Base-by-base conservation (phyloP, 1,140 invertebrate species). In the Lordiphosa clarofinis region DNA sequence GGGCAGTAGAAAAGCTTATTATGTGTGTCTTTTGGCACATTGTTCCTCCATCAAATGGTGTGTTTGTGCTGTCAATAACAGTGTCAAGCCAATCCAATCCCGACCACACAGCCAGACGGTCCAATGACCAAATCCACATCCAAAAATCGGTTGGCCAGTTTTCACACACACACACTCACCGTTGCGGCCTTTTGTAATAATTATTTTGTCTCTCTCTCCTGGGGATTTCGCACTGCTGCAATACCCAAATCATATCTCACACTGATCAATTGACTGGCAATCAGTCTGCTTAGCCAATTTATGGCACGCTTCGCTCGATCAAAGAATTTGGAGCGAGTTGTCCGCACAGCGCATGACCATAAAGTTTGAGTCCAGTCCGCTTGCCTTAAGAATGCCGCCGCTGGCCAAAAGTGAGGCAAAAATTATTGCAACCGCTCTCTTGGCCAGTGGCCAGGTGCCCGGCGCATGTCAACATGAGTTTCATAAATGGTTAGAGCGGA, bases 391-490 rank as follows among this genome's bases (percentile, higher is more conserved):
- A 84, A 82, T 82, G 76, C 64, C 72, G 52, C 39, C 57, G 73
- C 47, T 56, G 72, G 53, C 76, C 76, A 82, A 82, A 81, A 75
- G 58, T 43, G 36, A 61, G 33, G 57, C 73, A 84, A 61, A 84
- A 84, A 73, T 84, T 67, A 84, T 84, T 74, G 81, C 78, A 84
- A 67, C 57, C 31, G 50, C 52, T 47, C 15, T 15, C 15, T 15
- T 15, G 15, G 15, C 15, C 15, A 15, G 15, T 15, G 15, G 76
- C 75, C 75, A 70, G 42, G 71, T 81, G 75, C 67, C 43, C 63
- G 76, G 78, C 76, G 76, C 78, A 82, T 82, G 76, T 82, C 76
- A 82, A 82, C 76, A 82, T 82, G 76, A 55, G 78, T 82, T 84
- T 84, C 76, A 76, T 84, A 82, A 82, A 82, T 82, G 76, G 76